Evolutionary conservation across 2,113 vertebrate genomes (phyloP).

Genomic region (Microtus ochrogaster): DNA sequence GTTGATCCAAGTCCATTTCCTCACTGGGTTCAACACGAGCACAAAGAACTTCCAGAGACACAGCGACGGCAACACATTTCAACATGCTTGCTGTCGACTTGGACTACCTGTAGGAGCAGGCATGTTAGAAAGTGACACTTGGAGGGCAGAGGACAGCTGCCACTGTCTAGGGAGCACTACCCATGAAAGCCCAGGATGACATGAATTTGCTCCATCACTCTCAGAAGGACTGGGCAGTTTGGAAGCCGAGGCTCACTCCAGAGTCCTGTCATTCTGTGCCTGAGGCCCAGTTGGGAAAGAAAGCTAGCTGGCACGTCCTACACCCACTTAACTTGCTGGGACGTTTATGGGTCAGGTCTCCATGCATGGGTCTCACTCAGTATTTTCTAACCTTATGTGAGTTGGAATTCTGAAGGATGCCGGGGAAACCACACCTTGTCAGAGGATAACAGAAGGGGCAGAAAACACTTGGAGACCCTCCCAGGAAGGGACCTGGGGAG

Average conservation of each 20-base stretch:
- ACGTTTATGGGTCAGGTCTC: fast-evolving
- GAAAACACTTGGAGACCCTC: not conserved
- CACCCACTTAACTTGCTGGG: not conserved
- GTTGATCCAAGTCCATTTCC: constrained; percentile 89
- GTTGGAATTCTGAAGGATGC: not conserved
- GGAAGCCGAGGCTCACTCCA: not conserved
- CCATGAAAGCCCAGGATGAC: too few relatives aligned
- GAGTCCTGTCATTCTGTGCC: too few relatives aligned
- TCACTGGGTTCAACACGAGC: fast-evolving
- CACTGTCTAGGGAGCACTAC: too few relatives aligned
- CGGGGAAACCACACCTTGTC: fast-evolving
- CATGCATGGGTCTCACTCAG: fast-evolving
- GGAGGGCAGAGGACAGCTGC: not conserved
- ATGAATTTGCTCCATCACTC: not conserved
- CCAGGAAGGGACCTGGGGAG: not conserved
- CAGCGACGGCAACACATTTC: fast-evolving
- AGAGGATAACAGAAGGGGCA: too few relatives aligned
- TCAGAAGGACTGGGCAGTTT: not conserved
- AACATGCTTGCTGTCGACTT: fast-evolving
- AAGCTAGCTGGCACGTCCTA: not conserved
- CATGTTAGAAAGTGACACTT: too few relatives aligned
- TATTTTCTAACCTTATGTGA: not conserved
- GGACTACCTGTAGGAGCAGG: fast-evolving
- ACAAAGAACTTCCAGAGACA: fast-evolving
- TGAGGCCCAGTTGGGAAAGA: too few relatives aligned